phyloP scores from a whole-genome alignment of 2,113 vertebrate species.

The Rhipidura dahli region DNA sequence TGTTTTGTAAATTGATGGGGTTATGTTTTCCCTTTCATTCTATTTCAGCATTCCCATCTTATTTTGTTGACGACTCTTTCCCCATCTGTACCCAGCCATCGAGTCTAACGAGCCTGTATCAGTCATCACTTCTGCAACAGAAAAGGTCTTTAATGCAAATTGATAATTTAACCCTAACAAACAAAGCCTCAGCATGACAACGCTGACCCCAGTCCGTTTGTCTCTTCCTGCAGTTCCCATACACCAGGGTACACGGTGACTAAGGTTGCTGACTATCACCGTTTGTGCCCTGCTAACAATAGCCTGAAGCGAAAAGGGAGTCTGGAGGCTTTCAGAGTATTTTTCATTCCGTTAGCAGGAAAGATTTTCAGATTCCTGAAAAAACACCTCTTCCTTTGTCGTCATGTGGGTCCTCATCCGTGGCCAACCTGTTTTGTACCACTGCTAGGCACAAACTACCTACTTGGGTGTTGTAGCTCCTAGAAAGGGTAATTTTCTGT shows the following conservation, averaged over 20 bases:
- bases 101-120: background rate
- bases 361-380: background rate
- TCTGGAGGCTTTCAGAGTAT: background rate
- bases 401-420: background rate
- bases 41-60: background rate
- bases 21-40: background rate
- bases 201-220: background rate
- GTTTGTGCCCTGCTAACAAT: background rate
- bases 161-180: background rate
- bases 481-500: background rate
- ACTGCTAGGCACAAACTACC: accelerated
- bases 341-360: background rate
- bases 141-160: background rate
- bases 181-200: background rate
- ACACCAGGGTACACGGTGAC: background rate
- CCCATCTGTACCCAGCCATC: background rate
- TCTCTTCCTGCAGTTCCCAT: background rate
- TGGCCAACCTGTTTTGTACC: background rate
- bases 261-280: background rate
- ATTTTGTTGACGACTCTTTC: background rate
- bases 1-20: background rate
- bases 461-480: background rate
- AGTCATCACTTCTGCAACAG: background rate
- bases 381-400: background rate
- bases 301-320: background rate